phyloP scores from a whole-genome alignment of 2,113 vertebrate species.

The Apus apus region DNA sequence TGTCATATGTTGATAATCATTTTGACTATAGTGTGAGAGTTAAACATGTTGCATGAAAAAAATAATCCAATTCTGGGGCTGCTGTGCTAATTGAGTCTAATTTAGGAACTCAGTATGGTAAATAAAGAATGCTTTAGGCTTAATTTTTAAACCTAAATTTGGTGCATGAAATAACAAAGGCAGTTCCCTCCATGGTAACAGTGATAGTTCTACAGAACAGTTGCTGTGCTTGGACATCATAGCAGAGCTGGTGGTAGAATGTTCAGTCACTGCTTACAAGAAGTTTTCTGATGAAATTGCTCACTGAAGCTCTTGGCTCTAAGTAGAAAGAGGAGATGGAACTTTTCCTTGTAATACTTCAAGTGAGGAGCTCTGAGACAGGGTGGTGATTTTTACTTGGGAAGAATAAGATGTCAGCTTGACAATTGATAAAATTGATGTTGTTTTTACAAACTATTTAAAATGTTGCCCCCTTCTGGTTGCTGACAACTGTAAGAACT shows the following conservation, averaged over 20 bases:
- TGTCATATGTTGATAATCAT: rapidly evolving
- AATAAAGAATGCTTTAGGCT: background rate
- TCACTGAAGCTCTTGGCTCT: background rate
- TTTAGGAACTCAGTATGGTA: background rate
- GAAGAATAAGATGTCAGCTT: rapidly evolving
- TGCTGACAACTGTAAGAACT: background rate
- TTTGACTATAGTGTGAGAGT: background rate
- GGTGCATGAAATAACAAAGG: background rate
- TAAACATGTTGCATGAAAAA: background rate
- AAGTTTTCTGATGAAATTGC: background rate
- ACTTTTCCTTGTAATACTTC: rapidly evolving
- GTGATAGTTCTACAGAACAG: background rate
- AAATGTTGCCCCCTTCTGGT: conserved; percentile 77
- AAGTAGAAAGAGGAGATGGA: background rate
- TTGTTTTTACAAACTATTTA: background rate
- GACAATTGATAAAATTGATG: background rate
- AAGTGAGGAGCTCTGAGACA: background rate
- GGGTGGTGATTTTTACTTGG: background rate
- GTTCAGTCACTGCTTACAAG: background rate
- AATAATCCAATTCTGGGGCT: background rate
- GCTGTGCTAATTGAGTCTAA: background rate
- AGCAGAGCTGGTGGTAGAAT: background rate
- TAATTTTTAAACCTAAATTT: background rate
- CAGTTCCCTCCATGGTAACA: background rate
- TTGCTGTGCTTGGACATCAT: background rate